phyloP scores from a whole-genome alignment of 1,140 invertebrate species.

The Bactericera cockerelli region DNA sequence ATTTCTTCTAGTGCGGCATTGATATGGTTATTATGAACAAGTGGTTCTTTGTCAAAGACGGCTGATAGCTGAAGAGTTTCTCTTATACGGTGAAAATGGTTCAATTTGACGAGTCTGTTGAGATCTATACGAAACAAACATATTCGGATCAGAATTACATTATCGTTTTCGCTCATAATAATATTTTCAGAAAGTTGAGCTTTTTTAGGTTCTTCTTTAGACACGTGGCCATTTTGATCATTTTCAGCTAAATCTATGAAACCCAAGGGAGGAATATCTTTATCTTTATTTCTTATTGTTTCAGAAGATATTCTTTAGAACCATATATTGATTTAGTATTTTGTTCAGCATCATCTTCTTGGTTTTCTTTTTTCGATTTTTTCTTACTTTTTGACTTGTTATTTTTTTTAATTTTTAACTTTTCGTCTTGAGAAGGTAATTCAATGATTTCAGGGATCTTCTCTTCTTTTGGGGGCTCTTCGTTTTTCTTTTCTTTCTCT shows the following conservation, averaged over 20 bases:
- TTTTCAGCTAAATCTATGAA: neutral
- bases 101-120: neutral
- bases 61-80: neutral
- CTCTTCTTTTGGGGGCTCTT: neutral
- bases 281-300: too few species aligned
- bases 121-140: conserved; percentile 1
- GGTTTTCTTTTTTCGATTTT: neutral
- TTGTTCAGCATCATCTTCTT: neutral
- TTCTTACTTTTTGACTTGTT: neutral
- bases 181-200: neutral
- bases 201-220: neutral
- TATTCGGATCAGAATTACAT: neutral
- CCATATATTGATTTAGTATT: too few species aligned
- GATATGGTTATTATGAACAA: too few species aligned
- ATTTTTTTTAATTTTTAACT: neutral
- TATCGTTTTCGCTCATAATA: neutral
- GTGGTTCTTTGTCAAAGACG: too few species aligned
- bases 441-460: neutral
- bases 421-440: neutral
- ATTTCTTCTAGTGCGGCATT: too few species aligned
- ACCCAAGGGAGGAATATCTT: neutral
- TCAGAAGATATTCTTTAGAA: too few species aligned
- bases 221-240: neutral
- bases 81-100: neutral
- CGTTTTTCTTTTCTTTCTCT: neutral